A percentile compares a stretch with the other conserved stretches of the same genome.
These are phyloP conservation scores for Thalpophila matura DNA, from an alignment of 2,888 invertebrate species.

Conservation along the genomic window DNA sequence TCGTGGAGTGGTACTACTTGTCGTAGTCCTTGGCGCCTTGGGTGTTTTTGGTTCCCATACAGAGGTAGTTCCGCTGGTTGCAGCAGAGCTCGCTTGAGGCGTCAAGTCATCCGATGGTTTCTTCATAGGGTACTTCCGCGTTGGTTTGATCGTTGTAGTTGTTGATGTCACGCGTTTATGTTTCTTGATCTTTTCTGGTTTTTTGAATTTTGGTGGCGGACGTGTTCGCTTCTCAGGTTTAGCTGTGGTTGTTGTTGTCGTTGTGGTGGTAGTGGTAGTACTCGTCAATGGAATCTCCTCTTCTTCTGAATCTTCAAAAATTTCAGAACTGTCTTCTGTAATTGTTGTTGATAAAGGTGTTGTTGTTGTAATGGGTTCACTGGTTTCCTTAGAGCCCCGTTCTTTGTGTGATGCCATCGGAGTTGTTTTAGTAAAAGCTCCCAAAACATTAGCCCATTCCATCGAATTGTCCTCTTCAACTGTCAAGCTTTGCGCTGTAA, in stretches of 20 bases:
- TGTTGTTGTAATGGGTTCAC: slow-evolving; percentile 60
- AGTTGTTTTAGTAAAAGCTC: slow-evolving; percentile 84
- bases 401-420: slow-evolving; percentile 79
- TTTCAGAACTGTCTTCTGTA: slow-evolving; percentile 8
- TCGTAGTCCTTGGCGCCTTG: slow-evolving; percentile 64
- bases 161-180: slow-evolving; percentile 81
- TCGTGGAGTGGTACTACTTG: slow-evolving; percentile 59
- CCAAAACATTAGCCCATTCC: slow-evolving; percentile 82
- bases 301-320: slow-evolving; percentile 40
- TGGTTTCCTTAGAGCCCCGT: slow-evolving; percentile 65
- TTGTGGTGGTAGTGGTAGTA: slow-evolving; percentile 64
- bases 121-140: slow-evolving; percentile 66
- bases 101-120: slow-evolving; percentile 77
- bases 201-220: slow-evolving; percentile 80
- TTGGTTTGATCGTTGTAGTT: slow-evolving; percentile 73
- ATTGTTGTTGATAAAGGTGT: slow-evolving; percentile 58
- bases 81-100: slow-evolving; percentile 81
- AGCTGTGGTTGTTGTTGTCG: slow-evolving; percentile 69
- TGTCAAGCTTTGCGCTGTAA: slow-evolving; percentile 73
- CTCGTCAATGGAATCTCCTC: slow-evolving; percentile 9
- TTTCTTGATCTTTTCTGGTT: slow-evolving; percentile 81
- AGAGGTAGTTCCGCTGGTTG: slow-evolving; percentile 69
- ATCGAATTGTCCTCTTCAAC: slow-evolving; percentile 71
- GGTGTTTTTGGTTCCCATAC: slow-evolving; percentile 51
- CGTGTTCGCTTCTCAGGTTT: slow-evolving; percentile 82